Base-by-base conservation (phyloP, 2,888 invertebrate species). In the Hirtodrosophila alboralis region DNA sequence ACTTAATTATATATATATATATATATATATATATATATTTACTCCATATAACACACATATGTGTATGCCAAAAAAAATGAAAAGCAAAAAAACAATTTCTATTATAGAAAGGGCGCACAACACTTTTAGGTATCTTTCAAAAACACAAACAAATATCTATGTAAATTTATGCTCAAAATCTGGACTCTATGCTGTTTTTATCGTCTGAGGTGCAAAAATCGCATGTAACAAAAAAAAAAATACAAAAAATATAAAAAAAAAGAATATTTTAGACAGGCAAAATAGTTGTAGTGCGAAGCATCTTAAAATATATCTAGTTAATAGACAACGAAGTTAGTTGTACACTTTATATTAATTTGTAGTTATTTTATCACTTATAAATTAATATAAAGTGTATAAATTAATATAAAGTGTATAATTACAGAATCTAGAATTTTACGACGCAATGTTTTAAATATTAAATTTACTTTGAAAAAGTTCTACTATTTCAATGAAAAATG, bases 201-300 rank as follows among this genome's bases (percentile, higher is more conserved):
- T 14, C n/a, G 26, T 8, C 34, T 26, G 18, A 62, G 53, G 62
- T 68, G 68, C 68, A 56, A 68, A 65, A 61, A 67, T 66, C 36
- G n/a, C 26, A 0, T 41, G 34, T n/a, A n/a, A n/a, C n/a, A n/a
- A n/a, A n/a, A n/a, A n/a, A n/a, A n/a, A n/a, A n/a, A n/a, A n/a
- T n/a, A n/a, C n/a, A n/a, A n/a, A n/a, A n/a, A n/a, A n/a, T n/a
- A n/a, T n/a, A n/a, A n/a, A n/a, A n/a, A 18, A 56, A 41, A 7
- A 23, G 8, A 23, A 3, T 23, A 6, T 5, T 9, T 14, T 12
- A 14, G 7, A 4, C 8, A 1, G 13, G 5, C 18, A 10, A 34
- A 34, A 16, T 4, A 18, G 4, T 18, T 5, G 18, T 18, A 5
- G 4, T 18, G 18, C 18, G 18, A 18, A 5, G 5, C 3, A 2